phyloP scores from a whole-genome alignment of 2,888 invertebrate genomes.

The Leucoptera coffeella region DNA sequence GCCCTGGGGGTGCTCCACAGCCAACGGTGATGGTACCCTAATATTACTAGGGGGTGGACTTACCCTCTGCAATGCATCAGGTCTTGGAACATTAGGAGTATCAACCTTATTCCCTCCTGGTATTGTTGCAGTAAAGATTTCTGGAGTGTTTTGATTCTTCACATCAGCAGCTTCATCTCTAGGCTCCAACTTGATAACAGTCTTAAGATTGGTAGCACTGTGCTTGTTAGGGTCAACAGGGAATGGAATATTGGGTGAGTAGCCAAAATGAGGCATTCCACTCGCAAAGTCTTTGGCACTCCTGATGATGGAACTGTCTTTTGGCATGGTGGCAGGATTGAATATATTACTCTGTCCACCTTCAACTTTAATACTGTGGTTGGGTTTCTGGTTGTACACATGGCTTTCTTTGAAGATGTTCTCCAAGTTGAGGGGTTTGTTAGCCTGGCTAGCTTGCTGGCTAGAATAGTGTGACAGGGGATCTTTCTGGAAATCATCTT shows the following conservation, averaged over 20 bases:
- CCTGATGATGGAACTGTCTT: conserved; percentile 36
- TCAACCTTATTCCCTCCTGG: conserved; percentile 35
- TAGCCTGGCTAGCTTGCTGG: conserved; percentile 23
- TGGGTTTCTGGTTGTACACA: conserved; percentile 35
- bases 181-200: conserved; percentile 45
- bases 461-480: conserved; percentile 35
- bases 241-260: conserved; percentile 32
- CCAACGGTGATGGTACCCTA: conserved; percentile 30
- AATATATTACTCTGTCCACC: conserved; percentile 33
- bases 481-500: conserved; percentile 40
- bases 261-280: conserved; percentile 32
- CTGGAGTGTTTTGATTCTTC: conserved; percentile 40
- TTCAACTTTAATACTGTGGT: conserved; percentile 39
- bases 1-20: conserved; percentile 33
- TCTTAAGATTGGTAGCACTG: conserved; percentile 37
- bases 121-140: conserved; percentile 45
- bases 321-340: conserved; percentile 34
- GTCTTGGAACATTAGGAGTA: conserved; percentile 30
- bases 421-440: conserved; percentile 38
- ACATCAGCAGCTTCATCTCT: conserved; percentile 40
- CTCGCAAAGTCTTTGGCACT: conserved; percentile 34
- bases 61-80: conserved; percentile 35
- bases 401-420: conserved; percentile 41
- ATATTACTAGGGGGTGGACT: conserved; percentile 39
- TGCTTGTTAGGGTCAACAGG: conserved; percentile 33